Percentiles rank a stretch among this genome's conserved stretches.
Conservation (phyloP, 2,888 invertebrate species). For the Heliconius aoede region DNA sequence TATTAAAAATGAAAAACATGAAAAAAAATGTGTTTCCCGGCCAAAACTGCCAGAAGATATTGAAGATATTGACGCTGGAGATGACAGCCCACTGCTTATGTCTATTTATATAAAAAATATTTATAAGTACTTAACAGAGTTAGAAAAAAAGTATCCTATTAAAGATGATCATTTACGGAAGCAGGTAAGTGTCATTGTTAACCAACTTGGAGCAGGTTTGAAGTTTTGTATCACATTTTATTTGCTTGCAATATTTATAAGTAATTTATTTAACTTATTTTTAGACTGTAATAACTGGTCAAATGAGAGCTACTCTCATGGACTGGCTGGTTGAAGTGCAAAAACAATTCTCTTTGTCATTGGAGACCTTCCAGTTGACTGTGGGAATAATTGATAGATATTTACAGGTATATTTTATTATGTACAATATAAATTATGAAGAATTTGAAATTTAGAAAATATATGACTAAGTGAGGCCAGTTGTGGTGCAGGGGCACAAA, state of each 20-base stretch:
- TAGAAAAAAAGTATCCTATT: conserved; percentile 89
- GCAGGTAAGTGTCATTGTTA: conserved; percentile 74
- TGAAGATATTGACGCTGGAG: conserved; percentile 90
- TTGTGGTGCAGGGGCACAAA: no score
- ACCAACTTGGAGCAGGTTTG: no score
- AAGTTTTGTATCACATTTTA: neutral
- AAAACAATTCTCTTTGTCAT: conserved; percentile 90
- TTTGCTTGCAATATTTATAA: neutral
- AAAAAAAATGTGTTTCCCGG: conserved; percentile 39
- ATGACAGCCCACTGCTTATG: conserved; percentile 89
- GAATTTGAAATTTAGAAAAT: no score
- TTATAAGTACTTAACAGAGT: conserved; percentile 89
- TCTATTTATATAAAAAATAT: conserved; percentile 95
- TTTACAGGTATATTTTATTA: conserved; percentile 85
- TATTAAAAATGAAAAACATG: conserved; percentile 49
- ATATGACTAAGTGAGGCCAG: no score
- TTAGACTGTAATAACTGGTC: conserved; percentile 86
- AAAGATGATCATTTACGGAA: conserved; percentile 86
- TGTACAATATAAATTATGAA: no score
- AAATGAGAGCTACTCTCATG: conserved; percentile 94
- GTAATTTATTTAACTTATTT: conserved; percentile 38
- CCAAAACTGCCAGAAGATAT: conserved; percentile 71
- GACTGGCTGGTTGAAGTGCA: conserved; percentile 98
- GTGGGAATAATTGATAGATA: conserved; percentile 95
- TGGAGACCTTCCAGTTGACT: conserved; percentile 95